Evolutionary conservation across 2,797 vertebrate genomes (phyloP).

Genomic region (Sebastes itinus): DNA sequence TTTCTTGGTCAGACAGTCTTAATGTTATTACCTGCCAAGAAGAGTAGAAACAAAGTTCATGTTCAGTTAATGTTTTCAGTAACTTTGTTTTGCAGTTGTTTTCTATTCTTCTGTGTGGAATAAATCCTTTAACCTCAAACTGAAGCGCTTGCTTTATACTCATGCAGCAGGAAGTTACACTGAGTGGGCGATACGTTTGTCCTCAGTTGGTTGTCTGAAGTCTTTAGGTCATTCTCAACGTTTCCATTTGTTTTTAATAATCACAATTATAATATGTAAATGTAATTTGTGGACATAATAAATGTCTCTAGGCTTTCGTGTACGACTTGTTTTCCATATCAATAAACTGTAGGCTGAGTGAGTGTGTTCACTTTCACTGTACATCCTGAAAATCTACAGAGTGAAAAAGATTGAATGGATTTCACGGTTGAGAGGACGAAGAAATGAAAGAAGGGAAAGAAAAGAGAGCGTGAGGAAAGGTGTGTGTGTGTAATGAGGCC

Average conservation of each 20-base stretch:
- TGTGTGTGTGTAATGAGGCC: slow-evolving; percentile 61
- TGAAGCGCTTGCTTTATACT: background rate
- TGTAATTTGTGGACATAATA: background rate
- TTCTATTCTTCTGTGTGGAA: slow-evolving; percentile 6
- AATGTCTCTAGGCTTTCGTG: background rate
- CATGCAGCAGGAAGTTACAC: background rate
- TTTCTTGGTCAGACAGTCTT: too few species aligned
- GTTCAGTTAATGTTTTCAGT: background rate
- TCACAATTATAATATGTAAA: background rate
- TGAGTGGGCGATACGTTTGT: background rate
- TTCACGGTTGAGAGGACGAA: slow-evolving; percentile 46
- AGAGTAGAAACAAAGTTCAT: background rate
- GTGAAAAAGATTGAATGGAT: slow-evolving; percentile 38
- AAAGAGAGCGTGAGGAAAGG: slow-evolving; percentile 6
- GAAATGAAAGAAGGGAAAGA: slow-evolving; percentile 52
- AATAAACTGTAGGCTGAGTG: slow-evolving; percentile 2
- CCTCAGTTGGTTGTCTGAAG: background rate
- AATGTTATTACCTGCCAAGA: background rate
- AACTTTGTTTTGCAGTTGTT: background rate
- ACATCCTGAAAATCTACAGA: slow-evolving; percentile 11
- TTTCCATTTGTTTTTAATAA: background rate
- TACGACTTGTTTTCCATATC: background rate
- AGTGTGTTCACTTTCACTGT: slow-evolving; percentile 7
- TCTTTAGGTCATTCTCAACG: background rate
- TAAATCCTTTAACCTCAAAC: background rate